These are phyloP conservation scores for Prostheceraeus crozeri DNA, from an alignment of 2,888 invertebrate species.

Conservation along the genomic window DNA sequence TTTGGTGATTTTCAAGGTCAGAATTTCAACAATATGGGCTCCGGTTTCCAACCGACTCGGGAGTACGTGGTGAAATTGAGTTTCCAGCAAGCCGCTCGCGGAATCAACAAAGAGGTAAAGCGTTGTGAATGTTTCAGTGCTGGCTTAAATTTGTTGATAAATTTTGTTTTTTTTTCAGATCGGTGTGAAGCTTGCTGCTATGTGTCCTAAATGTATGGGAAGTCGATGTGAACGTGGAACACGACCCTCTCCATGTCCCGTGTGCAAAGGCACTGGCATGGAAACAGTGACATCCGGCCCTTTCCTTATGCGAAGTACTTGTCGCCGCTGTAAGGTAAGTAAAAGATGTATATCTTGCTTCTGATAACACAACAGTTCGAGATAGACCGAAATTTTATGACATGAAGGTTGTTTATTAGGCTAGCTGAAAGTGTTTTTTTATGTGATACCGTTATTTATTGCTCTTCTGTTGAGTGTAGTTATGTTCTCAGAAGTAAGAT, in stretches of 20 bases:
- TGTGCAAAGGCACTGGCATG: constrained; percentile 93
- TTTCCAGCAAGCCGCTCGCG: constrained; percentile 86
- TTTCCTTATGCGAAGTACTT: constrained; percentile 91
- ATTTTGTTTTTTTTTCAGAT: no score
- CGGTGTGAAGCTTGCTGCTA: constrained; percentile 79
- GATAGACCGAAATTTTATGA: no score
- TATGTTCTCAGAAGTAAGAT: no score
- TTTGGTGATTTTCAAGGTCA: constrained; percentile 62
- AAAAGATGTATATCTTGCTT: no score
- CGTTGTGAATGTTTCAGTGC: no score
- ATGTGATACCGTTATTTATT: no score
- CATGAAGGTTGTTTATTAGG: no score
- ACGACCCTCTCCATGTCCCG: constrained; percentile 75
- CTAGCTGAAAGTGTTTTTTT: no score
- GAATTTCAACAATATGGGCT: constrained; percentile 42
- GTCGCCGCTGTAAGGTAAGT: constrained; percentile 70
- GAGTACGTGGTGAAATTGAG: constrained; percentile 69
- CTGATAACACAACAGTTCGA: no score
- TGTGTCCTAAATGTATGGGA: constrained; percentile 80
- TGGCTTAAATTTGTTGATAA: no score
- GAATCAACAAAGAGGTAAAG: constrained; percentile 88
- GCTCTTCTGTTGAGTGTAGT: no score
- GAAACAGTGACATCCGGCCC: constrained; percentile 66
- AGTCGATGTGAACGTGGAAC: constrained; percentile 80
- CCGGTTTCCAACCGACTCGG: background rate